Conservation (phyloP, 2,797 vertebrate genomes). For the Melanotaenia parkinsoni region DNA sequence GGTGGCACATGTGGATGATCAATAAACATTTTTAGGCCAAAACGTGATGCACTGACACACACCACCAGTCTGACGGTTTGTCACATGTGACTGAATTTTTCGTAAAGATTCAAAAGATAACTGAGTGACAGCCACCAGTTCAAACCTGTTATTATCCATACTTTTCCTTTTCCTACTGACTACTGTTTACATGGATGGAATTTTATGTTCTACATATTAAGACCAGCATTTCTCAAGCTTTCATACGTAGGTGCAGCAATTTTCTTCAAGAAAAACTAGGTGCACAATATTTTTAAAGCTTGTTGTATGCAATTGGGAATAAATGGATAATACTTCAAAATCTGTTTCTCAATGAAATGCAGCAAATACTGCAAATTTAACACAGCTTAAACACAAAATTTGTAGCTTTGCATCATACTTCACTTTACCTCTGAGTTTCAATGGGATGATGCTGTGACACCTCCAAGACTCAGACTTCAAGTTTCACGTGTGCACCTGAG, state of each 20-base stretch:
- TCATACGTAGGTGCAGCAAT: too few species aligned
- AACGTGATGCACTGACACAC: conserved; percentile 32
- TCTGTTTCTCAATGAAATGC: too few species aligned
- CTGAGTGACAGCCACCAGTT: neutral
- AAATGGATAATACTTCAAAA: too few species aligned
- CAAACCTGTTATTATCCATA: neutral
- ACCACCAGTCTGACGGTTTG: neutral
- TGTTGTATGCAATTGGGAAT: too few species aligned
- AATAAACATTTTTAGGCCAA: conserved; percentile 40
- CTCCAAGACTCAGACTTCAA: conserved; percentile 1
- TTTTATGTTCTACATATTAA: too few species aligned
- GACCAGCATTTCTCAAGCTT: too few species aligned
- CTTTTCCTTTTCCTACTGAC: neutral
- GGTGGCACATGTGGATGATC: conserved; percentile 45
- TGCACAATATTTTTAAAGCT: too few species aligned
- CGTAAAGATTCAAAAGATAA: conserved; percentile 1
- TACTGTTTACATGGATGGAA: neutral
- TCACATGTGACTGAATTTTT: conserved; percentile 2
- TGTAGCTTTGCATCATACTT: neutral
- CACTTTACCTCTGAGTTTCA: neutral
- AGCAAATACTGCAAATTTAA: neutral
- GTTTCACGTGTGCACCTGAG: conserved; percentile 8
- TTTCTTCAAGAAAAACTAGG: too few species aligned
- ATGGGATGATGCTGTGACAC: neutral
- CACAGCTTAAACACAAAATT: neutral